A percentile compares a stretch with the other conserved stretches of the same genome.
Evolutionary conservation across 2,888 invertebrate species (phyloP).

Genomic region (Cerastoderma edule): DNA sequence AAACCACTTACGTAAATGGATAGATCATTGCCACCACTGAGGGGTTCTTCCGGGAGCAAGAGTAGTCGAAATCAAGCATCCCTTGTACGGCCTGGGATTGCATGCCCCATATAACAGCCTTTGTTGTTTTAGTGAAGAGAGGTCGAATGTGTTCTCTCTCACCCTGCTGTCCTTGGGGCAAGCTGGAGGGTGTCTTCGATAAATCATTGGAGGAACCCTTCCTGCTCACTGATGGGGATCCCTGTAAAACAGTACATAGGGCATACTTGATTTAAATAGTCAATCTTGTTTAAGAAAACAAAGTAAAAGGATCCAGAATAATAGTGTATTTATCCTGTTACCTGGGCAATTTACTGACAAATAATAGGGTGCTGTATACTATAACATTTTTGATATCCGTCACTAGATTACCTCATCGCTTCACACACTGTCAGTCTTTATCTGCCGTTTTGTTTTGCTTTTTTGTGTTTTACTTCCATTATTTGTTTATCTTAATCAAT

Average conservation of each 20-base stretch:
- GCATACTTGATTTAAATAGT: not conserved
- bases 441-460: too few species aligned
- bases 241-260: conserved; percentile 36
- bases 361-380: not conserved
- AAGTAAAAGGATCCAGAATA: too few species aligned
- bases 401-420: too few species aligned
- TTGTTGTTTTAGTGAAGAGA: conserved; percentile 93
- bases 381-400: too few species aligned
- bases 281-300: too few species aligned
- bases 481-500: too few species aligned
- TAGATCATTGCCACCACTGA: conserved; percentile 97
- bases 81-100: conserved; percentile 98
- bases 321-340: not conserved
- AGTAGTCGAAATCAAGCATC: conserved; percentile 98
- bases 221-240: conserved; percentile 68
- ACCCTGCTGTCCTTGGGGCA: conserved; percentile 16
- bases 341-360: too few species aligned
- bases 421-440: not conserved
- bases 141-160: conserved; percentile 79
- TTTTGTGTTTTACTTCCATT: too few species aligned
- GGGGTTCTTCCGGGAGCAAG: conserved; percentile 94
- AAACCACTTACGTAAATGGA: conserved; percentile 90
- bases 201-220: conserved; percentile 66
- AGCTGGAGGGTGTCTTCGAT: conserved; percentile 20
- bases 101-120: conserved; percentile 99